A percentile compares a stretch with the other conserved stretches of the same genome.
Evolutionary conservation across 2,888 invertebrate species (phyloP).

Genomic region (Leucania comma): DNA sequence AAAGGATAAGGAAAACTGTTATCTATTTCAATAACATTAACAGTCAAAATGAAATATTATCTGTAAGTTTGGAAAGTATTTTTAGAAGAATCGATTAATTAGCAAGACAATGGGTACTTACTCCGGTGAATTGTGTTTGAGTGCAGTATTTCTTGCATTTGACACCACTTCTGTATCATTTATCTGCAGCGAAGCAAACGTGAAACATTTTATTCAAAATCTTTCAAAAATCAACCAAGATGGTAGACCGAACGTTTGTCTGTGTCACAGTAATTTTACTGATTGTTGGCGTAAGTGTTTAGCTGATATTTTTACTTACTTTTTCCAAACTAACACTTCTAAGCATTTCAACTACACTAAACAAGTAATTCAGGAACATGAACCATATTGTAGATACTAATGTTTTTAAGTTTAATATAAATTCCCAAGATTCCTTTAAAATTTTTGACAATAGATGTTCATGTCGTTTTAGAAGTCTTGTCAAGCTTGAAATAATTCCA

Average conservation of each 20-base stretch:
- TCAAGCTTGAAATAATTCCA: constrained; percentile 77
- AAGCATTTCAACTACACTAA: constrained; percentile 86
- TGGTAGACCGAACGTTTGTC: constrained; percentile 44
- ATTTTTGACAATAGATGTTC: constrained; percentile 82
- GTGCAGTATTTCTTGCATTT: constrained; percentile 75
- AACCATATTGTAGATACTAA: constrained; percentile 82
- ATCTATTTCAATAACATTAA: not conserved
- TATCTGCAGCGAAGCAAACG: constrained; percentile 70
- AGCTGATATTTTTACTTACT: constrained; percentile 66
- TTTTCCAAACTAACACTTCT: constrained; percentile 84
- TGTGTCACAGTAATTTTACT: constrained; percentile 33
- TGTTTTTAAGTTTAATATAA: constrained; percentile 78
- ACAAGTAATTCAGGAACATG: constrained; percentile 77
- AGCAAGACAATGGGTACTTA: constrained; percentile 70
- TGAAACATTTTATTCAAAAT: constrained; percentile 44
- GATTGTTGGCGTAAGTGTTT: constrained; percentile 48
- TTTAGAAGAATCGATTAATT: constrained; percentile 3
- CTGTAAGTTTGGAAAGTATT: constrained; percentile 4
- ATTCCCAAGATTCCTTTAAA: constrained; percentile 79
- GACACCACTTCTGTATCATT: constrained; percentile 76
- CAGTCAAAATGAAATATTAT: not conserved
- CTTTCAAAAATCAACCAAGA: constrained; percentile 41
- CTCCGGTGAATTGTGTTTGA: constrained; percentile 72
- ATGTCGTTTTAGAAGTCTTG: constrained; percentile 75
- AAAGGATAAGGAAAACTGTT: constrained; percentile 20